Evolutionary conservation across 2,797 vertebrate genomes (phyloP).

Genomic region (Odontamblyopus lacepedii): DNA sequence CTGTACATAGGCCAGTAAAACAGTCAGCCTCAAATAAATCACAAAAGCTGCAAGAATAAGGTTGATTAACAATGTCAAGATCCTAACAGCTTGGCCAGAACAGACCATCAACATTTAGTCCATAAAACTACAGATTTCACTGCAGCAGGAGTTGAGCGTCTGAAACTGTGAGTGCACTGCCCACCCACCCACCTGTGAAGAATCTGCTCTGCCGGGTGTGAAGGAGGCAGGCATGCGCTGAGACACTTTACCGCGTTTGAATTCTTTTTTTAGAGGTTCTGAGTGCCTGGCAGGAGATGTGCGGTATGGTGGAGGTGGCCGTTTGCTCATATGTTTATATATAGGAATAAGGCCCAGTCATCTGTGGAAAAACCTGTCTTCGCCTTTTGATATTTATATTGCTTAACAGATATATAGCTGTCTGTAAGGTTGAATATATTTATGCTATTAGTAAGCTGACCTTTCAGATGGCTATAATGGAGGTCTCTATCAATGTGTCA

Average conservation of each 20-base stretch:
- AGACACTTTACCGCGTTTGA: slow-evolving; percentile 24
- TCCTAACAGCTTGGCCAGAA: background rate
- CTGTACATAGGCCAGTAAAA: slow-evolving; percentile 5
- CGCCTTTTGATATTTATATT: background rate
- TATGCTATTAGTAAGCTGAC: background rate
- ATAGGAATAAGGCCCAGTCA: background rate
- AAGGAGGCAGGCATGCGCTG: slow-evolving; percentile 16
- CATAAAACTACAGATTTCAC: slow-evolving; percentile 10
- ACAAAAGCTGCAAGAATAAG: slow-evolving; percentile 35
- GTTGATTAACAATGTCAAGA: too few relatives aligned
- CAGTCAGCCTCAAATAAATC: slow-evolving; percentile 35
- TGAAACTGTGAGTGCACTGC: slow-evolving; percentile 22
- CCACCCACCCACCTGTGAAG: slow-evolving; percentile 43
- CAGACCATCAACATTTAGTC: slow-evolving; percentile 9
- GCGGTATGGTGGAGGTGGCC: slow-evolving; percentile 3
- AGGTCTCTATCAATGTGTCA: background rate
- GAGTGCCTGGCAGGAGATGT: slow-evolving; percentile 11
- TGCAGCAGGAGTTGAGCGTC: slow-evolving; percentile 32
- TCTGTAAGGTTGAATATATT: background rate
- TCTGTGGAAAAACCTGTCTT: background rate
- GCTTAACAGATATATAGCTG: background rate
- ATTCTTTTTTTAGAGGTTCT: slow-evolving; percentile 19
- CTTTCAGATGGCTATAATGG: background rate
- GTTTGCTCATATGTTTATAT: slow-evolving; percentile 6
- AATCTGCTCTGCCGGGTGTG: slow-evolving; percentile 29